These are phyloP conservation scores for Diabrotica balteata DNA, from an alignment of 2,888 invertebrate species.

Conservation along the genomic window DNA sequence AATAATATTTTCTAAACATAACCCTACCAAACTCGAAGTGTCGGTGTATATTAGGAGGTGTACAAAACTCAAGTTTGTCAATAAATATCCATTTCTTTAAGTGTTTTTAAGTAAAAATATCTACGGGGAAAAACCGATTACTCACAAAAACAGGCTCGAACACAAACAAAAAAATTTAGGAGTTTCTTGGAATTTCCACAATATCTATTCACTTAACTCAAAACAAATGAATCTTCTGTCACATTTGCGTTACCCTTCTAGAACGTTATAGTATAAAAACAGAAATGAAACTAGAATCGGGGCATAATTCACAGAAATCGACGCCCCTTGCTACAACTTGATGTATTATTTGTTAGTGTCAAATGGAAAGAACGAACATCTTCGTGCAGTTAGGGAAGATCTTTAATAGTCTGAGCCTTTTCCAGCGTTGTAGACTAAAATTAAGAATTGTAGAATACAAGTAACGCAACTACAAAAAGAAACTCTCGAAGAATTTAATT, in stretches of 20 bases:
- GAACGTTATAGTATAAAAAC: slow-evolving; percentile 3
- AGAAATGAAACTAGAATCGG: slow-evolving; percentile 7
- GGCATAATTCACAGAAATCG: slow-evolving; percentile 26
- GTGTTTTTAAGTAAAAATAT: no score
- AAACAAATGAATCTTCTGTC: slow-evolving; percentile 14
- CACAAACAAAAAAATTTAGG: neutral
- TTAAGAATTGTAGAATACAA: no score
- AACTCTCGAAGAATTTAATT: no score
- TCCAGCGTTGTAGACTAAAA: no score
- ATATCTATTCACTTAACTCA: neutral
- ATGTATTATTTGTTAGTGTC: slow-evolving; percentile 35
- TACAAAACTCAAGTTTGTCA: no score
- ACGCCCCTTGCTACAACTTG: slow-evolving; percentile 23
- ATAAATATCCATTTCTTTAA: no score
- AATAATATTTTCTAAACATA: no score
- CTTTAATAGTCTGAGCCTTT: no score
- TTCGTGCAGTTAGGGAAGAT: no score
- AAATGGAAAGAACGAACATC: slow-evolving; percentile 8
- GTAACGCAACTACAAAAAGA: no score
- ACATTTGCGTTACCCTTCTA: slow-evolving; percentile 14
- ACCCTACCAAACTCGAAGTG: no score
- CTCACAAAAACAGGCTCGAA: neutral
- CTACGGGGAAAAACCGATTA: neutral
- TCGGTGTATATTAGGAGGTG: no score
- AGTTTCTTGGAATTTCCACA: neutral